Evolutionary conservation across 2,888 invertebrate species (phyloP).

Genomic region (Lasioglossum pauxillum): DNA sequence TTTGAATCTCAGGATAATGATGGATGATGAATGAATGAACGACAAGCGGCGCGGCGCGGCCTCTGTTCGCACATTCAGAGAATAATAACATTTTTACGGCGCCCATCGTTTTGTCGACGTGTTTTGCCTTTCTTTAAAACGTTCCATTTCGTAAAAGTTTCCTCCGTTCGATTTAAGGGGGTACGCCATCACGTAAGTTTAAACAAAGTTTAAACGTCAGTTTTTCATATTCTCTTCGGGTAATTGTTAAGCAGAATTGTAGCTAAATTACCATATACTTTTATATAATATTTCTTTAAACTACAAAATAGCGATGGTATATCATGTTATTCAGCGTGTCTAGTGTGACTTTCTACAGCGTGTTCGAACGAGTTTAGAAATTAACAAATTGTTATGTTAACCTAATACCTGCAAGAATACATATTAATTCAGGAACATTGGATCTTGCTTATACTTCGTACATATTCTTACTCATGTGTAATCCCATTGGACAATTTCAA

Average conservation of each 20-base stretch:
- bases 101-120: not conserved
- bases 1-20: constrained; percentile 68
- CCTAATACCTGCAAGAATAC: not conserved
- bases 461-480: not conserved
- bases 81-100: not conserved
- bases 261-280: not conserved
- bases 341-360: not conserved
- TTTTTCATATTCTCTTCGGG: not conserved
- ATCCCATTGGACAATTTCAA: too few relatives aligned
- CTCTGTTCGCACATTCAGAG: constrained; percentile 5
- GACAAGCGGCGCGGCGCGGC: constrained; percentile 4
- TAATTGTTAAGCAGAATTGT: not conserved
- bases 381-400: not conserved
- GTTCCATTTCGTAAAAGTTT: constrained; percentile 22
- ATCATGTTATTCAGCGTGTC: not conserved
- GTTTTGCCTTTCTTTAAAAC: not conserved
- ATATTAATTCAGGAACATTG: not conserved
- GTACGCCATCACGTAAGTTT: not conserved
- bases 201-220: not conserved
- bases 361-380: not conserved
- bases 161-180: not conserved
- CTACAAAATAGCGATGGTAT: not conserved
- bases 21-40: constrained; percentile 22
- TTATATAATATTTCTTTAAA: not conserved
- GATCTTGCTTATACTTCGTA: not conserved